These are phyloP conservation scores for Selenia dentaria DNA, from an alignment of 2,888 invertebrate species.

Conservation along the genomic window DNA sequence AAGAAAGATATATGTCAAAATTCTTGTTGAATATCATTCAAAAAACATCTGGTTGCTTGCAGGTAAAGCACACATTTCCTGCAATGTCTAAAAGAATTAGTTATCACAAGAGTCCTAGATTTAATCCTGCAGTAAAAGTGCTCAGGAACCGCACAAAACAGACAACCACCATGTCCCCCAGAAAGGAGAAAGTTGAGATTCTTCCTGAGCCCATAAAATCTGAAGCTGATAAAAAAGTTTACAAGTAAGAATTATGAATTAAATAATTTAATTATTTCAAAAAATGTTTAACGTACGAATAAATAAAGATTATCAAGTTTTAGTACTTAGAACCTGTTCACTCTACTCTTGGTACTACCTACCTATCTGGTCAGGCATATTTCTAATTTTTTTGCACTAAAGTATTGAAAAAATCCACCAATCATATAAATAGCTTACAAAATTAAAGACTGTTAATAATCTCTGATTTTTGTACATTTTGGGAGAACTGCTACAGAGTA, in stretches of 20 bases:
- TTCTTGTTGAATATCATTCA: constrained; percentile 72
- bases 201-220: constrained; percentile 88
- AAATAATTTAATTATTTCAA: no score
- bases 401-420: no score
- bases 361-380: no score
- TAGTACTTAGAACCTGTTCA: no score
- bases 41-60: constrained; percentile 66
- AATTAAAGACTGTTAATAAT: no score
- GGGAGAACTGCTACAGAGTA: no score
- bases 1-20: constrained; percentile 82
- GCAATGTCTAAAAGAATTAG: constrained; percentile 72
- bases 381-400: no score
- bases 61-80: constrained; percentile 45
- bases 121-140: constrained; percentile 69
- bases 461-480: no score
- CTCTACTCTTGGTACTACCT: no score
- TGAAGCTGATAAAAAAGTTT: constrained; percentile 90
- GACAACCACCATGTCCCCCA: constrained; percentile 45
- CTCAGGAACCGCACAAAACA: constrained; percentile 49
- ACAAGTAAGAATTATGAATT: constrained; percentile 82
- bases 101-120: constrained; percentile 66
- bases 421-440: no score
- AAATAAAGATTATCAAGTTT: no score
- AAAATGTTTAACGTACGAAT: no score
- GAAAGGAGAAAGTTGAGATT: constrained; percentile 71